Conservation (phyloP, 2,113 vertebrate genomes). For the Caloenas nicobarica region DNA sequence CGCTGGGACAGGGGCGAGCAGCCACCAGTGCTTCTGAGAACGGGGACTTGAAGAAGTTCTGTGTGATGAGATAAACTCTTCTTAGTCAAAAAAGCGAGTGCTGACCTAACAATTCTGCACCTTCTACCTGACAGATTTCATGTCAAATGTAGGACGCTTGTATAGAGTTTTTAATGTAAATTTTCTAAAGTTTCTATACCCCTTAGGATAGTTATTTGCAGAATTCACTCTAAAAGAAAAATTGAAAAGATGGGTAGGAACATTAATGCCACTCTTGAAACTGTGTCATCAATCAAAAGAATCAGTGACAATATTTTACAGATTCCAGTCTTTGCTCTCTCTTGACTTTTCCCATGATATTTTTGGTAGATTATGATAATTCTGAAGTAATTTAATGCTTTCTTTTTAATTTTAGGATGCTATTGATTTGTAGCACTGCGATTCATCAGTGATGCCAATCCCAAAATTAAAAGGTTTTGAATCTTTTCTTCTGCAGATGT, state of each 20-base stretch:
- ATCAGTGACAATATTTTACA: not conserved
- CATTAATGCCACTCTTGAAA: not conserved
- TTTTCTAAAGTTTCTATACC: not conserved
- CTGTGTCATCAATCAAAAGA: not conserved
- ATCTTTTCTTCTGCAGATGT: not conserved
- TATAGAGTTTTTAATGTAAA: not conserved
- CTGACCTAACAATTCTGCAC: not conserved
- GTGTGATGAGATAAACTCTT: slow-evolving; percentile 4
- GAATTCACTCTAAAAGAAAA: not conserved
- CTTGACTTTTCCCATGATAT: not conserved
- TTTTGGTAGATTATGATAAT: not conserved
- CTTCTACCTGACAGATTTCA: not conserved
- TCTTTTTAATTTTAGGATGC: not conserved
- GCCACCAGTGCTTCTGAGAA: not conserved
- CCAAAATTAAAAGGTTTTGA: not conserved
- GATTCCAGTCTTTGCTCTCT: not conserved
- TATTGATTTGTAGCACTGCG: not conserved
- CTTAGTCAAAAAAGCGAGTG: not conserved
- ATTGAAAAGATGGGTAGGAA: not conserved
- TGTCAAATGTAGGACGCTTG: not conserved
- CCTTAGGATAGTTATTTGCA: not conserved
- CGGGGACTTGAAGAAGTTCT: slow-evolving; percentile 27
- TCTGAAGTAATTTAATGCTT: not conserved
- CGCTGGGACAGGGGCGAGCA: slow-evolving; percentile 37
- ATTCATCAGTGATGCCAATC: not conserved